phyloP scores from a whole-genome alignment of 2,888 invertebrate genomes.

The Escarpia spicata region DNA sequence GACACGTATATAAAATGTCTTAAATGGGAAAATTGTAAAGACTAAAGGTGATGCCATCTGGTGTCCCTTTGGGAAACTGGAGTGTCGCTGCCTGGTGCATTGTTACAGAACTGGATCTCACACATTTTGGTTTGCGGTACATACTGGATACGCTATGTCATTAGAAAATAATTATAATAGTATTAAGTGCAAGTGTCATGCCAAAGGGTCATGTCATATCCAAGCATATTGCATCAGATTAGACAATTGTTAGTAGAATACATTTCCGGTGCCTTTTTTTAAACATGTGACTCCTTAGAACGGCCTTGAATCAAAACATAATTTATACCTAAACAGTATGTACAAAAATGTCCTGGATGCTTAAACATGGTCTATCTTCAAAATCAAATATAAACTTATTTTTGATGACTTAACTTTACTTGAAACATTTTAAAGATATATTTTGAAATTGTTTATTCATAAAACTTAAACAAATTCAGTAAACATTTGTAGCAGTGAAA shows the following conservation, averaged over 20 bases:
- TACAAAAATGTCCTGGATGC: not conserved
- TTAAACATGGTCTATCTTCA: slow-evolving; percentile 7
- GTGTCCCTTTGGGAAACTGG: not conserved
- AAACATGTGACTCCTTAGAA: too few relatives aligned
- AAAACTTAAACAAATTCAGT: not conserved
- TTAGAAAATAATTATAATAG: too few relatives aligned
- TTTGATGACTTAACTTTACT: not conserved
- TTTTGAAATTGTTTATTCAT: not conserved
- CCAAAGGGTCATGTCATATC: too few relatives aligned
- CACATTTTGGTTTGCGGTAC: not conserved
- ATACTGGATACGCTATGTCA: too few relatives aligned
- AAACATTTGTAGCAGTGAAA: not conserved
- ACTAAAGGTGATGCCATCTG: slow-evolving; percentile 6
- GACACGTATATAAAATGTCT: slow-evolving; percentile 20
- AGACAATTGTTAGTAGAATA: too few relatives aligned
- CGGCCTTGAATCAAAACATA: too few relatives aligned
- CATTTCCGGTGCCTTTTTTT: too few relatives aligned
- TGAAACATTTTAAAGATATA: not conserved
- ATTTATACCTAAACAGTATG: too few relatives aligned
- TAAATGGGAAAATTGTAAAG: not conserved
- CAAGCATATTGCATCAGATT: too few relatives aligned
- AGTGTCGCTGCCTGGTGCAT: not conserved
- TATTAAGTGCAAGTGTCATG: too few relatives aligned
- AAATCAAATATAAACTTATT: not conserved
- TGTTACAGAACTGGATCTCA: not conserved